Conservation (phyloP, 2,113 vertebrate genomes). For the Ictalurus punctatus region DNA sequence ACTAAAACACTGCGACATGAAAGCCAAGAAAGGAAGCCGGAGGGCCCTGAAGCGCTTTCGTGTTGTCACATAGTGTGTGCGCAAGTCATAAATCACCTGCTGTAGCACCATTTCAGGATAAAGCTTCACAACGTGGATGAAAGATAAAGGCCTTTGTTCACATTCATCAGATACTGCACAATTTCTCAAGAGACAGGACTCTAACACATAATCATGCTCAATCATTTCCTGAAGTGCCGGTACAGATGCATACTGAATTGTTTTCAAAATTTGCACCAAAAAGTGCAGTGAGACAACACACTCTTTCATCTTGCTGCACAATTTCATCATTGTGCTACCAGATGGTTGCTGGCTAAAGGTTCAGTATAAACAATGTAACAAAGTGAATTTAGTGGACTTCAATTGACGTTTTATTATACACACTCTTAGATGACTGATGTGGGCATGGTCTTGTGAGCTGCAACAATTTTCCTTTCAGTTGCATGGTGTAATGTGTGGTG, state of each 20-base stretch:
- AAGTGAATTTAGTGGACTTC: not conserved
- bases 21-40: constrained; percentile 4
- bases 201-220: not conserved
- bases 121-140: constrained; percentile 31
- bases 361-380: not conserved
- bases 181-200: constrained; percentile 26
- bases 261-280: not conserved
- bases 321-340: constrained; percentile 20
- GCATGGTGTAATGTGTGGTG: not conserved
- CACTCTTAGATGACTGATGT: not conserved
- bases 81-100: constrained; percentile 47
- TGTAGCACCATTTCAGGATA: constrained; percentile 29
- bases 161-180: constrained; percentile 21
- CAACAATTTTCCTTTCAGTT: not conserved
- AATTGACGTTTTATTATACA: constrained; percentile 33
- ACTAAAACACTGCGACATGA: not conserved
- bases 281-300: not conserved
- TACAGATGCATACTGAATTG: not conserved
- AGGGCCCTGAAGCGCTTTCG: constrained; percentile 21
- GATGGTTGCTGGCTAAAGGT: not conserved
- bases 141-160: constrained; percentile 42
- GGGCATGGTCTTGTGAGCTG: not conserved
- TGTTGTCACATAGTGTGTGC: constrained; percentile 35
- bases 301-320: constrained; percentile 26
- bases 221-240: not conserved